Conservation (phyloP, 2,888 invertebrate genomes). For the Euclidia mi region DNA sequence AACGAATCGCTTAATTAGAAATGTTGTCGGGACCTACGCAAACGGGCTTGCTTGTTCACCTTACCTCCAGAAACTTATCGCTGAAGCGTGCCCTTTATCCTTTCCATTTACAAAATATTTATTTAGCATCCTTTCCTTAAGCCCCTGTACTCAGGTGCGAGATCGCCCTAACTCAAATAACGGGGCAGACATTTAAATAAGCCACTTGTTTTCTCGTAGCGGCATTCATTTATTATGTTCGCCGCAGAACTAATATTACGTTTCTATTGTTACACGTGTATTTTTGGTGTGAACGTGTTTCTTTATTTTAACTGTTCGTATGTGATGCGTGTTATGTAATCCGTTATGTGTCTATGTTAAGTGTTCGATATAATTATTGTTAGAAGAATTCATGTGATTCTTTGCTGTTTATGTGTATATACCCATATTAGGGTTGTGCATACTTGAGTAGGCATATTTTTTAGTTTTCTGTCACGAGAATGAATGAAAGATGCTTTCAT, state of each 20-base stretch:
- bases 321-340: background rate
- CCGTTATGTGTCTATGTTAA: too few species aligned
- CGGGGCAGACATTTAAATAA: conserved; percentile 83
- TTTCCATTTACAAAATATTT: conserved; percentile 87
- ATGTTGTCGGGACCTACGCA: conserved; percentile 77
- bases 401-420: too few species aligned
- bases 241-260: conserved; percentile 44
- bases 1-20: conserved; percentile 79
- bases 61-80: conserved; percentile 81
- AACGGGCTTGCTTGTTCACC: conserved; percentile 77
- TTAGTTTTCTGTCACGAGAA: too few species aligned
- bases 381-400: too few species aligned
- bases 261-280: conserved; percentile 34
- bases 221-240: conserved; percentile 56
- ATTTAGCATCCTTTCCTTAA: conserved; percentile 87
- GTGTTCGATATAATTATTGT: too few species aligned
- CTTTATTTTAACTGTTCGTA: background rate
- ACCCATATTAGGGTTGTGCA: too few species aligned
- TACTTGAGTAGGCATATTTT: too few species aligned
- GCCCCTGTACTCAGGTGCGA: conserved; percentile 83
- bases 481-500: too few species aligned
- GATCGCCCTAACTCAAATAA: conserved; percentile 85
- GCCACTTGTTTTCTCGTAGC: conserved; percentile 72
- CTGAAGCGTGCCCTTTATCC: conserved; percentile 83
- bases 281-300: conserved; percentile 9